Evolutionary conservation across 2,113 vertebrate species (phyloP).

Genomic region (Macrotus californicus): DNA sequence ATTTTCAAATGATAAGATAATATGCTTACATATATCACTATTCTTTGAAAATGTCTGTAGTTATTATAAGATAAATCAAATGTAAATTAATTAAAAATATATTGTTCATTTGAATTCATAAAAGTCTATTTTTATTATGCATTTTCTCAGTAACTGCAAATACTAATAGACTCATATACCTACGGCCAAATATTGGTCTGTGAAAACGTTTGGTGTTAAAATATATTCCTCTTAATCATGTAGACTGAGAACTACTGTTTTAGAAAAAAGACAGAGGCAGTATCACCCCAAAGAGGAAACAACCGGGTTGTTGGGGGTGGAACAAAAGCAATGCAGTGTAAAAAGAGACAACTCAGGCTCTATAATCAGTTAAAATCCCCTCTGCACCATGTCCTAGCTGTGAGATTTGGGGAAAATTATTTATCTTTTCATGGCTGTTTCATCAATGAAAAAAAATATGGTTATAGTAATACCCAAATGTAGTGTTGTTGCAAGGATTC

Average conservation of each 20-base stretch:
- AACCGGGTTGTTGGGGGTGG: rapidly evolving
- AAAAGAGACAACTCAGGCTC: background rate
- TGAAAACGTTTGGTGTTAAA: background rate
- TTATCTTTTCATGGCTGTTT: background rate
- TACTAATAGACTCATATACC: background rate
- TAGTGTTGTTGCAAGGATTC: background rate
- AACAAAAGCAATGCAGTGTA: background rate
- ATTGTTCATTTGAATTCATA: background rate
- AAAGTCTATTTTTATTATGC: background rate
- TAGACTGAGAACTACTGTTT: background rate
- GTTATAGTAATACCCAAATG: background rate
- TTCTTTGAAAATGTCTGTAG: background rate
- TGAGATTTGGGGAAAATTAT: background rate
- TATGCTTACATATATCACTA: background rate
- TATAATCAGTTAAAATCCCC: background rate
- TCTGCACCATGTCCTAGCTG: background rate
- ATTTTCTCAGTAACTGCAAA: background rate
- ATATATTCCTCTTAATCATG: background rate
- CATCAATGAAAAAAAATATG: background rate
- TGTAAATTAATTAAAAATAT: background rate
- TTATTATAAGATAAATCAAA: background rate
- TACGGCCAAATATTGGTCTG: background rate
- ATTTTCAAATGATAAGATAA: conserved; percentile 25
- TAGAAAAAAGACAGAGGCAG: background rate
- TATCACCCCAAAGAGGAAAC: background rate